Evolutionary conservation across 2,888 invertebrate genomes (phyloP), one percentile per base, ranked within the genome.

Genomic region (Rhamphomyia laevipes): DNA sequence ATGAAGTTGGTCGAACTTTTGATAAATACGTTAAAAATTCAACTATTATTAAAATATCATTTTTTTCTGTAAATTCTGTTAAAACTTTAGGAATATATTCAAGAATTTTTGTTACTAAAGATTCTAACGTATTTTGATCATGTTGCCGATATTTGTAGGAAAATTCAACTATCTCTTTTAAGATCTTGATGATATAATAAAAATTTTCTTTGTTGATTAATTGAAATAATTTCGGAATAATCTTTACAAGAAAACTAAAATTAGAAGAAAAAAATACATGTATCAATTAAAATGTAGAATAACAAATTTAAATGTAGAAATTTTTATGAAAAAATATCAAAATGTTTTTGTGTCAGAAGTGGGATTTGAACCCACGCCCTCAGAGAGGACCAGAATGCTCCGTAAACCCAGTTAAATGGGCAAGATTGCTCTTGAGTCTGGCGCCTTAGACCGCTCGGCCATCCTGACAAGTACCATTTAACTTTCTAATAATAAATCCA

Each of bases 111-210:
- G 61, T 43, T 2, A 59, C 57, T 4, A 64, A 49, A 11, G 47
- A 45, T 31, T 61, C 53, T 15, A 60, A 51, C 4, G 31, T 27
- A 16, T 58, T 51, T 4, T 45, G 31, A 35, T 56, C 49, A 4
- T 48, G 21, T 15, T 49, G 53, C 49, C 56, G 62, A 45, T 61
- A 53, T 3, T 55, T 58, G 40, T 60, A 56, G 4, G 61, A 50
- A 43, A 61, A 63, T 3, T 62, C 50, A 2, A 64, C 48, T 1
- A 69, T 42, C 43, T 65, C 62, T 40, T 66, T 65, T 3, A 65
- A 48, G 3, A 67, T 56, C 10, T 54, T 54, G 1, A 70, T 51
- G 6, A 64, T 51, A 40, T 61, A 53, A 2, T 60, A 55, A 3
- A 63, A 55, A 51, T 63, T 57, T 5, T 51, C 37, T 31, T 49